Base-by-base conservation (phyloP, 2,797 vertebrate species). In the Smutsia temminckii region DNA sequence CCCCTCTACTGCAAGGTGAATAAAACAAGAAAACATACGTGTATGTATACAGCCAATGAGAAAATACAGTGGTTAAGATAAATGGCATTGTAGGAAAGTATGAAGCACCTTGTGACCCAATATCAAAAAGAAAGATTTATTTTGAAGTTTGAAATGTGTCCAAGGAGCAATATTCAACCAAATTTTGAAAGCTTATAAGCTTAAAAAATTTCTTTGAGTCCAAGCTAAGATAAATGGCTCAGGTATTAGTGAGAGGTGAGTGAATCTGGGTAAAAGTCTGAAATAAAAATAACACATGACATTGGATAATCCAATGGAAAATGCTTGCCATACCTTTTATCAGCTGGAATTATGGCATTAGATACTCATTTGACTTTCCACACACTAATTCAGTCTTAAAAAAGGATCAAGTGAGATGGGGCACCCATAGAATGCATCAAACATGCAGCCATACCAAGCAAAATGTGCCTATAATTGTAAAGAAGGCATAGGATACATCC, bases 71-170 rank as follows among this genome's bases (percentile, higher is more conserved):
- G 97, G 97, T 97, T 95, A 98, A 98, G 98, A 98, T 97, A 97
- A 98, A 98, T 98, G 97, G 96, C 97, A 95, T 91, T 98, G 96
- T 97, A 98, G 98, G 97, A 98, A 97, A 91, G 95, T 96, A 97
- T 97, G 97, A 98, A 97, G 96, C 92, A 97, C 94, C 96, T 96
- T 97, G 95, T 98, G 98, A 98, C 95, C 96, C 2, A 17, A 96
- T 97, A 98, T 98, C 96, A 97, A 92, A 98, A 97, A 97, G 97
- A 96, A 97, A 98, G 97, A 98, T 98, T 98, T 98, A 98, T 98
- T 98, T 97, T 97, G 95, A 97, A 98, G 95, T 94, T 96, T 98
- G 97, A 87, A 93, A 98, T 61, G 81, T 97, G 96, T 98, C 97
- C 96, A 97, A 97, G 96, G 95, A 98, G 95, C 96, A 94, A 95